Conservation (phyloP, 2,888 invertebrate species). For the Seira sanloemensis region DNA sequence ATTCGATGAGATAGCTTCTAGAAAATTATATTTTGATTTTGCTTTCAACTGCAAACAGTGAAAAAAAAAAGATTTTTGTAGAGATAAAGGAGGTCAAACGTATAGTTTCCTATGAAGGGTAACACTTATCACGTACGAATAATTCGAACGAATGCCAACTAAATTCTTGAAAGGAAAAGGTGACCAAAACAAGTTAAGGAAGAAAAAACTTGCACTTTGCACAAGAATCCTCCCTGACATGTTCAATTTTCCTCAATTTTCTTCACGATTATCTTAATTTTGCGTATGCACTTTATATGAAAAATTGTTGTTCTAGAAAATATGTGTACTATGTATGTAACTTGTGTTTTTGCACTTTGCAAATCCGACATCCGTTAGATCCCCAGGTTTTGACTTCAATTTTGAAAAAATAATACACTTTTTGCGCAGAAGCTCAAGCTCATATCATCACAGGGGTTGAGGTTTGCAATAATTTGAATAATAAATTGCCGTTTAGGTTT, state of each 20-base stretch:
- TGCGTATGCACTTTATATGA: background rate
- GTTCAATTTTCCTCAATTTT: background rate
- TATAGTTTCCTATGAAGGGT: background rate
- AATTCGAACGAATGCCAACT: background rate
- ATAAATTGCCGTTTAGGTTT: background rate
- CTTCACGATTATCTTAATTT: background rate
- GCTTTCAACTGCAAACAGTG: background rate
- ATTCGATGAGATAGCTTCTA: background rate
- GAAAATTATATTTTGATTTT: background rate
- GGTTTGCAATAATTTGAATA: background rate
- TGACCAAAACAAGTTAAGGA: background rate
- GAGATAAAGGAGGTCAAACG: background rate
- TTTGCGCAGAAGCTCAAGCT: background rate
- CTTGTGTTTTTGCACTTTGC: background rate
- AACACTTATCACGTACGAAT: conserved; percentile 13
- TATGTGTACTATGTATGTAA: background rate
- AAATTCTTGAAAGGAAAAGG: background rate
- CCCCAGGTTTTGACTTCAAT: background rate
- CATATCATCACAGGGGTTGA: background rate
- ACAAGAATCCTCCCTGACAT: too few relatives aligned
- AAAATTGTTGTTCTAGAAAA: background rate
- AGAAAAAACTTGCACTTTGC: background rate
- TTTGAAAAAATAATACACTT: background rate
- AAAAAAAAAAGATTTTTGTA: background rate
- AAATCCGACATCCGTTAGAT: background rate